Base-by-base conservation (phyloP, 35 echinoderm and acorn worm species). In the Heliocidaris erythrogramma region DNA sequence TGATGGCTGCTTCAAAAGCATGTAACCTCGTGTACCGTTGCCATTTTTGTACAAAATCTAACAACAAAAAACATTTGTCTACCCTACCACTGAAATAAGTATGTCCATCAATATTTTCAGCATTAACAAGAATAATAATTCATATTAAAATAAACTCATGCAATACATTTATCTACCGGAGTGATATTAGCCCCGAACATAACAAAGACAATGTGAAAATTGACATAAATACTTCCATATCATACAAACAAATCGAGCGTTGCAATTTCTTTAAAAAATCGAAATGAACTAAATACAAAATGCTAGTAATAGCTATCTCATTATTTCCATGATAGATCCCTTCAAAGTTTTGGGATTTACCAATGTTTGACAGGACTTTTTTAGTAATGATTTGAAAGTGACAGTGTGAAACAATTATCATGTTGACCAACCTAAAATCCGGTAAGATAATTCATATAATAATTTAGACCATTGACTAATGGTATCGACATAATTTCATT, bases 21-120 rank as follows among this genome's bases (percentile, higher is more conserved):
- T 78, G 65, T 78, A 78, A 78, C 18, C 65, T 27, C 17, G 27
- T 27, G 65, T 24, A 78, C 65, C 27, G 65, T 78, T n/a, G 7
- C 27, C 61, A 4, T 71, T 42, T 78, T 78, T 78, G 14, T 78
- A 78, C 18, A 78, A 78, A 78, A 78, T 21, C 65, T 78, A 78
- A 78, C 21, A 78, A 78, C 65, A 78, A 78, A 78, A 56, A 27
- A 78, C 65, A n/a, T 78, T 56, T 56, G 52, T 27, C 65, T 78
- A 78, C 27, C 27, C 65, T 78, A 78, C 21, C 2, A 78, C 65
- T 78, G 14, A 78, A 78, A 78, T 78, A 78, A 78, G 65, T 78
- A 78, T 78, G 27, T 78, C 65, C 65, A 78, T 78, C 65, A 78
- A 78, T 78, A 78, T 78, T 78, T 78, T 78, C 65, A 78, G 27